A percentile compares a stretch with the other conserved stretches of the same genome.
Evolutionary conservation across 2,797 vertebrate species (phyloP).

Genomic region (Micromesistius poutassou): DNA sequence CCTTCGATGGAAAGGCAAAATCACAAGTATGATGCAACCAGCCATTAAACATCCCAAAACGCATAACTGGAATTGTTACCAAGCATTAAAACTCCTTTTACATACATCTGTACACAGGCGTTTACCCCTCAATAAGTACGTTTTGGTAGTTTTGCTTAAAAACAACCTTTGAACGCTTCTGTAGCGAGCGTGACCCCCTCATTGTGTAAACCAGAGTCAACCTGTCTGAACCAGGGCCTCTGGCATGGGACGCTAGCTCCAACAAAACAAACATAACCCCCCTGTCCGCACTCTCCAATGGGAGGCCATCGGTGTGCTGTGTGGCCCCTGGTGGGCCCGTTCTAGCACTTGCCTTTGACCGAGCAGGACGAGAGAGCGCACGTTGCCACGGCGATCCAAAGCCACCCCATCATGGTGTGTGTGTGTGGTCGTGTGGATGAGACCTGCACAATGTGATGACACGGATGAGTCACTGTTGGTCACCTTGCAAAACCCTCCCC

Average conservation of each 20-base stretch:
- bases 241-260: constrained; percentile 19
- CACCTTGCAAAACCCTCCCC: constrained; percentile 41
- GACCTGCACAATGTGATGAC: constrained; percentile 51
- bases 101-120: neutral
- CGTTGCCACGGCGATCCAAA: constrained; percentile 73
- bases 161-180: neutral
- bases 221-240: constrained; percentile 16
- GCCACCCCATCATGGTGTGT: constrained; percentile 68
- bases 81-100: neutral
- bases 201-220: constrained; percentile 11
- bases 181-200: neutral
- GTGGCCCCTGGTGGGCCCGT: constrained; percentile 43
- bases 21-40: constrained; percentile 6
- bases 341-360: constrained; percentile 78
- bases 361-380: constrained; percentile 61
- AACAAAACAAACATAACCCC: neutral
- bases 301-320: constrained; percentile 14
- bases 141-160: neutral
- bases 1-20: constrained; percentile 54
- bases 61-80: neutral
- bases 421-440: constrained; percentile 45
- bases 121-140: neutral
- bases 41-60: neutral
- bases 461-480: constrained; percentile 48
- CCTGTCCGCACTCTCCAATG: constrained; percentile 24